A percentile compares a stretch with the other conserved stretches of the same genome.
These are phyloP conservation scores for Venturia canescens DNA, from an alignment of 1,140 invertebrate genomes.

Conservation along the genomic window DNA sequence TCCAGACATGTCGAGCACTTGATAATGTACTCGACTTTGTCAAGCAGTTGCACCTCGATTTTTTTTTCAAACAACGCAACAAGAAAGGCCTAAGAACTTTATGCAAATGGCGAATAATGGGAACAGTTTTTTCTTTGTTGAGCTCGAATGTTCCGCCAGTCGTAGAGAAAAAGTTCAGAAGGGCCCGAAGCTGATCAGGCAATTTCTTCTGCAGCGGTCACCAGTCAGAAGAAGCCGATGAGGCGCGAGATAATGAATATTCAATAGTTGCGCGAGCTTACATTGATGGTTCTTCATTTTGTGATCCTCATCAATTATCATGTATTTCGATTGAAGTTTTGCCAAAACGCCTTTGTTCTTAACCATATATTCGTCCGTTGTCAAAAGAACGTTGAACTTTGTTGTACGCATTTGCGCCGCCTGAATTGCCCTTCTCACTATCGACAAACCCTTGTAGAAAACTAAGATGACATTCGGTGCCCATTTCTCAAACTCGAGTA, in stretches of 20 bases:
- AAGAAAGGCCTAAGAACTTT: constrained; percentile 99
- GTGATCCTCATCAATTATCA: too few species aligned
- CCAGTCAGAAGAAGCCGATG: constrained; percentile 97
- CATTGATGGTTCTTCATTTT: too few species aligned
- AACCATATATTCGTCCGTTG: too few species aligned
- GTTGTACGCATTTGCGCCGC: constrained; percentile 92
- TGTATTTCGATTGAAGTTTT: too few species aligned
- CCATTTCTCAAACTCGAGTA: too few species aligned
- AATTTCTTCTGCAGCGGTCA: constrained; percentile 97
- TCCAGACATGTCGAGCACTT: constrained; percentile 99
- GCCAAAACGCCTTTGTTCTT: too few species aligned
- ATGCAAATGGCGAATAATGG: too few species aligned
- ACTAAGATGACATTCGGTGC: too few species aligned
- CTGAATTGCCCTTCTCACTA: constrained; percentile 89
- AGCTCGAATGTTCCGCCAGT: constrained; percentile 99
- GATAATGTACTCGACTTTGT: constrained; percentile 99
- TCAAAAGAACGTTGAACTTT: too few species aligned
- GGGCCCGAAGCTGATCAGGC: constrained; percentile 98
- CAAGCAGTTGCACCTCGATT: constrained; percentile 98
- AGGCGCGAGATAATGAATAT: too few species aligned
- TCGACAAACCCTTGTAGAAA: constrained; percentile 96
- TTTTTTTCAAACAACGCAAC: constrained; percentile 96
- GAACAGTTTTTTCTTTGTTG: constrained; percentile 99
- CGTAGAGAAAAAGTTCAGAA: constrained; percentile 98
- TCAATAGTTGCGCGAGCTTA: too few species aligned